Base-by-base conservation (phyloP, 1,140 invertebrate species). In the Bombus fervidus region DNA sequence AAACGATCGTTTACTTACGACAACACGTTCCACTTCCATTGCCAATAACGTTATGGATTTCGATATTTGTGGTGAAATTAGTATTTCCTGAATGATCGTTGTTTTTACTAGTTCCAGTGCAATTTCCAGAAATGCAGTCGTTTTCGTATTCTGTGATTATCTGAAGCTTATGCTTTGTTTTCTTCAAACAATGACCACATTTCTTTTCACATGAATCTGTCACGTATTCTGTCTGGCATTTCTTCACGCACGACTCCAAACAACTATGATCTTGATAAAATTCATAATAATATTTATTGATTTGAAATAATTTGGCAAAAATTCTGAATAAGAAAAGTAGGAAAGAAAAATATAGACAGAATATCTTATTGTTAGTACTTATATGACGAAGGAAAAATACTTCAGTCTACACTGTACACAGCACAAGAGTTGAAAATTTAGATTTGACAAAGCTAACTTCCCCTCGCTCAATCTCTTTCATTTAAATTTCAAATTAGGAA, bases 51-150 rank as follows among this genome's bases (percentile, higher is more conserved):
- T 94, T 93, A 41, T 92, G 90, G n/a, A 95, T 91, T 39, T 92
- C 88, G 12, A 95, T 91, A 41, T 90, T 93, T 0, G 93, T 93
- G 0, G 91, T 93, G n/a, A 95, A 89, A 39, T 95, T 94, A 0
- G 89, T 88, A 37, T 12, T 59, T 77, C 22, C 28, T n/a, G 22
- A 12, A 1, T 62, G 4, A 25, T 59, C 31, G 13, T 43, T 71
- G 0, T 31, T 73, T 1, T 41, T 39, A 53, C 18, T 18, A 0
- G n/a, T 2, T 66, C 59, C 75, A 3, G 22, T 59, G 76, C 93
- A 93, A 18, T 91, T 78, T 22, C 66, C 88, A 13, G 84, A 68
- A 0, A 15, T 31, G 69, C 92, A 92, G 13, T 89, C 87, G n/a
- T 77, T 83, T 28, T 91, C 91, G 15, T 93, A 93, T 62, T 93